Percentiles rank a stretch among this genome's conserved stretches.
These are phyloP conservation scores for Caenorhabditis afra DNA, from an alignment of 2,888 invertebrate species.

Conservation along the genomic window DNA sequence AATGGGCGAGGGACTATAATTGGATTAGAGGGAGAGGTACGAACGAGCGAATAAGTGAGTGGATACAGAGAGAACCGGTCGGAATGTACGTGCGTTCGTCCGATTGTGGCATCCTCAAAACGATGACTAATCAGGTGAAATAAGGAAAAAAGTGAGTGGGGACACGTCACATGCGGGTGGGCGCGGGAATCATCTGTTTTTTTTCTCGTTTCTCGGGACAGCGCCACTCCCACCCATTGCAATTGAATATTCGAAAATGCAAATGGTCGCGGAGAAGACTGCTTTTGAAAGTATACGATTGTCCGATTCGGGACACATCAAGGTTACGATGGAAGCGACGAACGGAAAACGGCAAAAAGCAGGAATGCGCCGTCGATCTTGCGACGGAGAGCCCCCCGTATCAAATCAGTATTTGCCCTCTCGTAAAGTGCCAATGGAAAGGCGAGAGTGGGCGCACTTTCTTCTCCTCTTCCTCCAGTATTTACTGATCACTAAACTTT, in stretches of 20 bases:
- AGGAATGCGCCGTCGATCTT: conserved; percentile 2
- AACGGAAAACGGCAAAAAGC: not conserved
- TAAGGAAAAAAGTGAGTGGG: conserved; percentile 6
- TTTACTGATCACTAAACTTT: conserved; percentile 40
- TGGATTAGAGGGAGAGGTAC: not conserved
- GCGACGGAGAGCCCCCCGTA: conserved; percentile 7
- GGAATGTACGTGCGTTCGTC: not conserved
- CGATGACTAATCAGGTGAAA: conserved; percentile 2
- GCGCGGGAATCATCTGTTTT: conserved; percentile 17
- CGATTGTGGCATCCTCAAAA: no score
- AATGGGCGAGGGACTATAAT: not conserved
- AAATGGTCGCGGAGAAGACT: conserved; percentile 8
- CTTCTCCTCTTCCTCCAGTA: conserved; percentile 18
- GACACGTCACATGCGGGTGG: conserved; percentile 16
- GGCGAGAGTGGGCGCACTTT: not conserved
- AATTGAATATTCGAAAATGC: conserved; percentile 30
- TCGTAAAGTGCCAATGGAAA: conserved; percentile 40
- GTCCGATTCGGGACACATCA: conserved; percentile 15
- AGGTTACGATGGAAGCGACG: conserved; percentile 14
- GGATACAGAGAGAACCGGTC: conserved; percentile 1
- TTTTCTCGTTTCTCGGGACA: not conserved
- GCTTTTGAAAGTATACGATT: conserved; percentile 13
- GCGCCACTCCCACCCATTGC: conserved; percentile 13
- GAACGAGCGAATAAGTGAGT: not conserved
- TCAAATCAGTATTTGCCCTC: conserved; percentile 38